phyloP scores from a whole-genome alignment of 2,113 vertebrate genomes.

The Lonchura striata region DNA sequence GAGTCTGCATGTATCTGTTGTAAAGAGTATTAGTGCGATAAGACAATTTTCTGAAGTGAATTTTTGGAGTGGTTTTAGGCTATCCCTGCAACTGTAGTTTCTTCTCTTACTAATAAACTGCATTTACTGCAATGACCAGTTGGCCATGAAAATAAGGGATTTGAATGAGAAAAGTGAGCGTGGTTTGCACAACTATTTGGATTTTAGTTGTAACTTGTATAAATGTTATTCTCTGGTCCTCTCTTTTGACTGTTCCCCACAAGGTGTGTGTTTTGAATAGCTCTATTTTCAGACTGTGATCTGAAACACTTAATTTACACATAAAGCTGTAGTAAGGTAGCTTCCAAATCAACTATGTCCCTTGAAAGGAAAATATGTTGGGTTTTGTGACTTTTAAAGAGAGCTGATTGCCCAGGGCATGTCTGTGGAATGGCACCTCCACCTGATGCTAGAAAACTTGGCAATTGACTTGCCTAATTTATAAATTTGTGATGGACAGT shows the following conservation, averaged over 20 bases:
- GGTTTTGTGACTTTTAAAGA: not conserved
- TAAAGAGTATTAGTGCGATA: not conserved
- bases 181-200: not conserved
- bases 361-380: not conserved
- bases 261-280: not conserved
- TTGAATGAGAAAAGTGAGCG: not conserved
- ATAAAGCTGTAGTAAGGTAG: not conserved
- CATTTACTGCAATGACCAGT: not conserved
- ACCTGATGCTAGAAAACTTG: not conserved
- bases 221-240: not conserved
- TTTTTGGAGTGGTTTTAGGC: not conserved
- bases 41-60: not conserved
- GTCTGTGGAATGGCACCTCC: not conserved
- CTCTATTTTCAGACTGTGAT: not conserved
- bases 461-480: not conserved
- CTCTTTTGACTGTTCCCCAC: not conserved
- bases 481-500: not conserved
- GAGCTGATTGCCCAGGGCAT: not conserved
- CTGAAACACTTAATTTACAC: not conserved
- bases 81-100: not conserved
- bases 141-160: not conserved
- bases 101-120: not conserved
- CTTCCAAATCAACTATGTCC: not conserved
- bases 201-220: not conserved
- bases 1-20: not conserved